Evolutionary conservation across 1,140 invertebrate genomes (phyloP).

Genomic region (Heliconius hewitsoni): DNA sequence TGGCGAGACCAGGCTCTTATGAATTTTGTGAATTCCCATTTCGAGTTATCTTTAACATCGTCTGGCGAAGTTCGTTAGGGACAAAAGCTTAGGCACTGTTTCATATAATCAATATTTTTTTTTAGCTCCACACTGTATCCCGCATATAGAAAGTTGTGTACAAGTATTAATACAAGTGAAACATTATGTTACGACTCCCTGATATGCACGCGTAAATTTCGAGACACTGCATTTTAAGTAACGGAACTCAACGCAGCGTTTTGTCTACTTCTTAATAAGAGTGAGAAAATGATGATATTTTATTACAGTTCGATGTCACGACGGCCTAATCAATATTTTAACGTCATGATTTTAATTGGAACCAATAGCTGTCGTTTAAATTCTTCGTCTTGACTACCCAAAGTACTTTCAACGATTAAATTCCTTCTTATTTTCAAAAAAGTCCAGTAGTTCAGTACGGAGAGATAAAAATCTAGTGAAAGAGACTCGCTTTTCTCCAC

Average conservation of each 20-base stretch:
- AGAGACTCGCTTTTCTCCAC: not conserved
- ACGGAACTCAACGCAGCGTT: not conserved
- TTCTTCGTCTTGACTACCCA: too few species aligned
- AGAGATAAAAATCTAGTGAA: not conserved
- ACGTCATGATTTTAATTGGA: too few species aligned
- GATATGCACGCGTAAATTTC: not conserved
- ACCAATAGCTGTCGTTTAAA: too few species aligned
- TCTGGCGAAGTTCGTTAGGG: slow-evolving; percentile 8
- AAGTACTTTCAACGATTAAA: too few species aligned
- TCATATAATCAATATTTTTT: not conserved
- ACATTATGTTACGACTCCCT: too few species aligned
- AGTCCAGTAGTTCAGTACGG: too few species aligned
- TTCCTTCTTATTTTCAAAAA: too few species aligned
- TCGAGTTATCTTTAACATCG: not conserved
- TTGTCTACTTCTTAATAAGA: not conserved
- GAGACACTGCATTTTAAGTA: not conserved
- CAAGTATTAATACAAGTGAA: too few species aligned
- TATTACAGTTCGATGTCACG: too few species aligned
- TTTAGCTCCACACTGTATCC: not conserved
- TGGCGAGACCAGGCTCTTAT: not conserved
- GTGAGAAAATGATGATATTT: not conserved
- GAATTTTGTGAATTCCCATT: slow-evolving; percentile 3
- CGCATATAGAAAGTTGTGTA: not conserved
- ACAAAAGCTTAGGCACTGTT: not conserved
- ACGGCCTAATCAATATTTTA: too few species aligned